A percentile compares a stretch with the other conserved stretches of the same genome.
Conservation (phyloP, 2,888 invertebrate species). For the Leptopilina drosophilae region DNA sequence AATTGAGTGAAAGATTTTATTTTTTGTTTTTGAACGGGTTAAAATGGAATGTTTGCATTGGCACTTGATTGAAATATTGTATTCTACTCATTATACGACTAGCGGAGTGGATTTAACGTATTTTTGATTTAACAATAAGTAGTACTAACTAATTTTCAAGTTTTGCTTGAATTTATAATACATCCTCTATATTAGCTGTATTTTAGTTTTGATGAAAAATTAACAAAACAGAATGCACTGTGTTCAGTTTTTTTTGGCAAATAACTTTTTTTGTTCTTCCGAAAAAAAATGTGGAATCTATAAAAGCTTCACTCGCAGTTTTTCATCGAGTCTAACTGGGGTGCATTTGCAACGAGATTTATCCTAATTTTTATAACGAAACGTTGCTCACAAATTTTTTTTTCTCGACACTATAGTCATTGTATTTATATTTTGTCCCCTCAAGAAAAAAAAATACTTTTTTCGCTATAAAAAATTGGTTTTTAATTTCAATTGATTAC, state of each 20-base stretch:
- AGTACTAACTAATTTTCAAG: constrained; percentile 13
- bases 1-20: not conserved
- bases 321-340: constrained; percentile 75
- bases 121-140: not conserved
- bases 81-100: constrained; percentile 12
- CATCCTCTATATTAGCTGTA: not conserved
- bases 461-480: constrained; percentile 11
- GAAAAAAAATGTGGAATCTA: constrained; percentile 57
- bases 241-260: constrained; percentile 62
- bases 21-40: too few species aligned
- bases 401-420: constrained; percentile 61
- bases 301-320: constrained; percentile 69
- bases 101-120: constrained; percentile 21
- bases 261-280: constrained; percentile 58
- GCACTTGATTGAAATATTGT: too few species aligned
- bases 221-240: constrained; percentile 55
- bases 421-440: constrained; percentile 77
- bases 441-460: constrained; percentile 57
- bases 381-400: constrained; percentile 47
- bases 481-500: too few species aligned
- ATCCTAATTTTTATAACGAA: constrained; percentile 57
- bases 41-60: too few species aligned
- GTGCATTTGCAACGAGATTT: constrained; percentile 77
- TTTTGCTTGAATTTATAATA: constrained; percentile 21
- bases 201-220: constrained; percentile 48